Base-by-base conservation (phyloP, 1,140 invertebrate genomes). In the Stegodyphus mimosarum region DNA sequence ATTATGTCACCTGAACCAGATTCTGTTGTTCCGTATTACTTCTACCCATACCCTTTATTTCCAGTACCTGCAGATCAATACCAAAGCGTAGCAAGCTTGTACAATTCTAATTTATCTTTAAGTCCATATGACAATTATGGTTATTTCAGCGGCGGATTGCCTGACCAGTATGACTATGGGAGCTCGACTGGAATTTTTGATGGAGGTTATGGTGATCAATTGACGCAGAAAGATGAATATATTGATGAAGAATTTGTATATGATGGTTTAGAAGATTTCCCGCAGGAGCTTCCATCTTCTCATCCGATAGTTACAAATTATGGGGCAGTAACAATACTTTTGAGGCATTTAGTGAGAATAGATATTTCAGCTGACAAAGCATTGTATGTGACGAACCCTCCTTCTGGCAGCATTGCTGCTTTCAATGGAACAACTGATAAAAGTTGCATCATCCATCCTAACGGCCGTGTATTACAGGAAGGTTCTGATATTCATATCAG, bases 341-440 rank as follows among this genome's bases (percentile, higher is more conserved):
- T 96, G 18, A 93, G 94, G 87, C 94, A 95, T 87, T 91, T 93
- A 73, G 93, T 96, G 55, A 91, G 95, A 86, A 94, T 96, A 55
- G 95, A 96, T 80, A 94, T 96, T 92, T 95, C 95, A 0, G 91
- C 95, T 55, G 95, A 96, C 89, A 93, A 94, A 69, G 94, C 95
- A 2, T 93, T 96, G 66, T 92, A 95, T 50, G 92, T 96, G 67
- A 93, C 94, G 48, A 96, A 96, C 90, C 93, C 94, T 78, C 95
- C 92, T 49, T 53, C 94, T 89, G 94, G 94, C 87, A 95, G 95
- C 78, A 93, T 95, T 1, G 91, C 96, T 70, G 93, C 95, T 1
- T 88, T 96, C 76, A 95, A 94, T 67, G 92, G 93, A 67, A 93
- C 93, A 66, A 95, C 95, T 51, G 93, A 93, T 48, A 93, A 93